Conservation (phyloP, 2,797 vertebrate genomes). For the Choloepus didactylus region DNA sequence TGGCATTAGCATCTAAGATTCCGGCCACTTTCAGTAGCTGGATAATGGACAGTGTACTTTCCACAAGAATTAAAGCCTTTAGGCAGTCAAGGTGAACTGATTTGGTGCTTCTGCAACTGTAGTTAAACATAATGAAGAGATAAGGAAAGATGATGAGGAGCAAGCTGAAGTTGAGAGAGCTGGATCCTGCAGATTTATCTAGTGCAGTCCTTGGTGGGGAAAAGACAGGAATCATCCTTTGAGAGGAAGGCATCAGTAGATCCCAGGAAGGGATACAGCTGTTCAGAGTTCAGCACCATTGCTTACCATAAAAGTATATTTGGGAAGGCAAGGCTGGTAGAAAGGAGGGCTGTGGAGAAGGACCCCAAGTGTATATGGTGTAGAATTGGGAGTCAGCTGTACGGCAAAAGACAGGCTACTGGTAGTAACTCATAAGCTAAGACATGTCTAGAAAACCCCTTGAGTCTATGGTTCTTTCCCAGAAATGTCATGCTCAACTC, state of each 20-base stretch:
- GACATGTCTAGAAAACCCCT: slow-evolving; percentile 17
- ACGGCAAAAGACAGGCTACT: not conserved
- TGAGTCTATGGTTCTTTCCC: not conserved
- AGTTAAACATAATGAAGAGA: not conserved
- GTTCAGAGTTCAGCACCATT: not conserved
- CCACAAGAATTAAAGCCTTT: not conserved
- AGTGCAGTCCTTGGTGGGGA: not conserved
- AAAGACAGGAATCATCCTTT: not conserved
- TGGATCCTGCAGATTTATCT: not conserved
- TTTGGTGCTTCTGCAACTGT: slow-evolving; percentile 45
- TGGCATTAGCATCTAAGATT: slow-evolving; percentile 45
- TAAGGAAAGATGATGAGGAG: not conserved
- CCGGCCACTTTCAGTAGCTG: not conserved
- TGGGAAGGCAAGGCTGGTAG: not conserved
- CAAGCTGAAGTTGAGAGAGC: not conserved
- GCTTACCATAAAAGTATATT: not conserved
- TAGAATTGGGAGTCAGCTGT: not conserved
- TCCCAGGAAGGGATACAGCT: not conserved
- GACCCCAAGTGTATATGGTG: not conserved
- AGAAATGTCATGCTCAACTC: not conserved
- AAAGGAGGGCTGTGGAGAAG: not conserved
- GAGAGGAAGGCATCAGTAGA: not conserved
- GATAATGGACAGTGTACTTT: not conserved
- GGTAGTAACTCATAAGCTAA: not conserved
- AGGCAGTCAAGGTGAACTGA: not conserved